These are phyloP conservation scores for Silurus asotus DNA, from an alignment of 2,113 vertebrate genomes.

Conservation along the genomic window DNA sequence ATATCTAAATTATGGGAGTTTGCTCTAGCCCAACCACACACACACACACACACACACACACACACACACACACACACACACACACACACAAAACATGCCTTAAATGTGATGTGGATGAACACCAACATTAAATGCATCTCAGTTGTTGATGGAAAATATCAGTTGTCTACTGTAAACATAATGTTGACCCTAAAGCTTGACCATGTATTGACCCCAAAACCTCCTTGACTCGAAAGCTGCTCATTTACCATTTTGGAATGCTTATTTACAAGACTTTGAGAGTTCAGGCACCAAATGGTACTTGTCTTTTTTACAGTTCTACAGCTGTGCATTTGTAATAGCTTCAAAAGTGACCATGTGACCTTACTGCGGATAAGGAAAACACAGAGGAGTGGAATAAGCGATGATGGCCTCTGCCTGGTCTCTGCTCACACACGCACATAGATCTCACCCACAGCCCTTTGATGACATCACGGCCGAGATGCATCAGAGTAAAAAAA, in stretches of 20 bases:
- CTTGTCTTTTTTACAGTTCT: background rate
- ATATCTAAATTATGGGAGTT: background rate
- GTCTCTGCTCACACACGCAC: background rate
- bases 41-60: background rate
- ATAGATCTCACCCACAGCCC: background rate
- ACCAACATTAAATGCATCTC: background rate
- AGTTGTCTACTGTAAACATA: background rate
- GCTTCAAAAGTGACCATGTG: slow-evolving; percentile 12
- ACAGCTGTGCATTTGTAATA: slow-evolving; percentile 4
- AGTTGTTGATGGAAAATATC: slow-evolving; percentile 7
- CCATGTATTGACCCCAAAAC: background rate
- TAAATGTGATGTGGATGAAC: background rate
- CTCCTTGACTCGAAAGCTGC: background rate
- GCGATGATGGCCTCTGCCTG: background rate
- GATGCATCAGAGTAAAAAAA: background rate
- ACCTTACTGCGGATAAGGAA: slow-evolving; percentile 2
- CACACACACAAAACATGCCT: background rate
- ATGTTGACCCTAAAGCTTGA: background rate
- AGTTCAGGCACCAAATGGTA: background rate
- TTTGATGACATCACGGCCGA: background rate
- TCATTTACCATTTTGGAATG: background rate
- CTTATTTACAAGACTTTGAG: background rate
- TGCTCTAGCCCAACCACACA: background rate
- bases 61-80: background rate
- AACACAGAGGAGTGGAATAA: slow-evolving; percentile 5